Evolutionary conservation across 1,140 invertebrate species (phyloP).

Genomic region (Drosophila parabipectinata): DNA sequence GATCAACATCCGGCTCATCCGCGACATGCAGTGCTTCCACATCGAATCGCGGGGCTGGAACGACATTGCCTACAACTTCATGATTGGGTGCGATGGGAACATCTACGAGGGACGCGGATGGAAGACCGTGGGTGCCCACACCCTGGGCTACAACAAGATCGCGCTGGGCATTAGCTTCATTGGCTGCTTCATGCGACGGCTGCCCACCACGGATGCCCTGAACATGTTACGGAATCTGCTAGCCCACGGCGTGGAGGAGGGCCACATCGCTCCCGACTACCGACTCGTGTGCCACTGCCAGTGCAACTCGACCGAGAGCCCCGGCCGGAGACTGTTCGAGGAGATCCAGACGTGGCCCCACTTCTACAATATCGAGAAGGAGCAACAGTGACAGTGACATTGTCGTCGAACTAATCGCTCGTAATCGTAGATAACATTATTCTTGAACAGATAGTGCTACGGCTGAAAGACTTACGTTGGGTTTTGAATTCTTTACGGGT

Average conservation of each 20-base stretch:
- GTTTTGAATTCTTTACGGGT: not conserved
- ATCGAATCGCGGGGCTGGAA: constrained; percentile 85
- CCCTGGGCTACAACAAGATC: constrained; percentile 87
- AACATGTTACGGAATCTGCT: constrained; percentile 81
- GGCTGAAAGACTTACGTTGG: constrained; percentile 3
- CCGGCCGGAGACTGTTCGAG: constrained; percentile 71
- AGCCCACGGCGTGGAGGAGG: constrained; percentile 82
- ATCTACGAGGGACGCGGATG: constrained; percentile 89
- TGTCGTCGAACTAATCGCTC: not conserved
- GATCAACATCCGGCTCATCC: constrained; percentile 83
- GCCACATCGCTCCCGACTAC: constrained; percentile 84
- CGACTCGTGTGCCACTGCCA: constrained; percentile 85
- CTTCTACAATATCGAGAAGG: constrained; percentile 72
- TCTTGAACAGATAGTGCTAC: not conserved
- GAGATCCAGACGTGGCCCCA: constrained; percentile 81
- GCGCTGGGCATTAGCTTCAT: constrained; percentile 88
- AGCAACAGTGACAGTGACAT: constrained; percentile 15
- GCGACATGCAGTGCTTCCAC: constrained; percentile 85
- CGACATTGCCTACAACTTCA: constrained; percentile 88
- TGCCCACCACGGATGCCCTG: constrained; percentile 75
- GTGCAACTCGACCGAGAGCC: constrained; percentile 83
- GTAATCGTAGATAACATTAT: not conserved
- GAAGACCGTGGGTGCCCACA: constrained; percentile 88
- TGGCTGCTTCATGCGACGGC: constrained; percentile 85
- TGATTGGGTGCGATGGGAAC: constrained; percentile 88